phyloP scores from a whole-genome alignment of 92 coral and sea anemone genomes.

The Pocillopora grandis region DNA sequence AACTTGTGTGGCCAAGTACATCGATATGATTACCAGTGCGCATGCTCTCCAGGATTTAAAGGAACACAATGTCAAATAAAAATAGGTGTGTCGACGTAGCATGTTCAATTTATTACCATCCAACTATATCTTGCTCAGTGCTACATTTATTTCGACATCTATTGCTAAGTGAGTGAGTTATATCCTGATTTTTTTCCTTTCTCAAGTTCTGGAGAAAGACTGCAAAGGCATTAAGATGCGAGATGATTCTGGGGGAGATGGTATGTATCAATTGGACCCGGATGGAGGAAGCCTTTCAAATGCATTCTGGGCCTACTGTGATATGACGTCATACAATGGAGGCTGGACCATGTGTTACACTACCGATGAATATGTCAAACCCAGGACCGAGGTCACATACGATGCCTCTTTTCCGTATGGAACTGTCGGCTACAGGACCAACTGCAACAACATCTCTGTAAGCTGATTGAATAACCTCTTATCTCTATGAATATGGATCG shows the following conservation, averaged over 20 bases:
- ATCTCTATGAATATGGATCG: no score
- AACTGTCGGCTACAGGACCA: slow-evolving; percentile 36
- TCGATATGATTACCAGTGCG: neutral
- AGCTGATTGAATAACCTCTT: neutral
- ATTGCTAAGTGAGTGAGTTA: neutral
- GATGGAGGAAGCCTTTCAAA: slow-evolving; percentile 2
- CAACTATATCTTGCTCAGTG: no score
- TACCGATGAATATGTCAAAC: slow-evolving; percentile 33
- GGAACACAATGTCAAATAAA: neutral
- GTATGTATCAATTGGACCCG: slow-evolving; percentile 36
- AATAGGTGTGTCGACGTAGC: neutral
- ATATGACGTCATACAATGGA: slow-evolving; percentile 37
- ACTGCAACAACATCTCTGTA: slow-evolving; percentile 33
- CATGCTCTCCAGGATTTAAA: neutral
- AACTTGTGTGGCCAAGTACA: neutral
- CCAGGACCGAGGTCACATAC: slow-evolving; percentile 25
- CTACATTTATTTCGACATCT: neutral
- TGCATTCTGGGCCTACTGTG: slow-evolving; percentile 41
- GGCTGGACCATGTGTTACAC: slow-evolving; percentile 54
- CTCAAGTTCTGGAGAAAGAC: neutral
- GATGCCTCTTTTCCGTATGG: slow-evolving; percentile 31
- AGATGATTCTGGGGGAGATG: slow-evolving; percentile 18
- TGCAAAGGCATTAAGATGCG: slow-evolving; percentile 11
- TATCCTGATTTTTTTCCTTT: neutral
- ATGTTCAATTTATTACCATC: no score